Evolutionary conservation across 2,888 invertebrate species (phyloP), one percentile per base, ranked within the genome.

Genomic region (Ennomos erosarius): DNA sequence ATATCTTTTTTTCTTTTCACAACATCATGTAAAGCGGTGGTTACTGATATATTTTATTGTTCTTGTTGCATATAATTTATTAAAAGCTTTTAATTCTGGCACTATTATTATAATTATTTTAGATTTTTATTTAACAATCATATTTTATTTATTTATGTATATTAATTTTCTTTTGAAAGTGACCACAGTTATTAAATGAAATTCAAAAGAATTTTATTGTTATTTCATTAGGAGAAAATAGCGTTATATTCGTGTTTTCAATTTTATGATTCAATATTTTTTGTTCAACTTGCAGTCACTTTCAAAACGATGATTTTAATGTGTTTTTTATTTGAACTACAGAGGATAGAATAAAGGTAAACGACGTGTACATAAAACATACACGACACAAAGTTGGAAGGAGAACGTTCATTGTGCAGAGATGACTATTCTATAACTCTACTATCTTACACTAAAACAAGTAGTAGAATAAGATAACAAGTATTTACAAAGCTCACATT

Each of bases 11-110:
- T 40, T 45, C 12, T 35, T 60, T 64, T 78, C 73, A 81, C 78
- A 78, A 74, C 72, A 72, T 76, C 67, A 6, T 63, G 62, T 68
- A 76, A 76, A 81, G 78, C 78, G 69, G 72, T 75, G 69, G 70
- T 75, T 73, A 71, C 37, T 44, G 44, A 50, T 50, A 35, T 35
- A 50, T 56, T 38, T 46, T 42, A 51, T 46, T 45, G 35, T 56
- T 55, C 35, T 52, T n/a, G n/a, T 48, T 44, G 50, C 36, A 45
- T 49, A 52, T 12, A 26, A 51, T 12, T 55, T 52, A 53, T 48
- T 44, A 47, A 8, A 63, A 55, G 45, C 42, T 33, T 43, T 52
- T 13, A 9, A 40, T 54, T 35, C 44, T 55, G 48, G 45, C 35
- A 13, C 40, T 42, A 55, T 42, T 35, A 5, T 10, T 48, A 42